Evolutionary conservation across 2,113 vertebrate species (phyloP), one percentile per base, ranked within the genome.

Genomic region (Sinocyclocheilus grahami): DNA sequence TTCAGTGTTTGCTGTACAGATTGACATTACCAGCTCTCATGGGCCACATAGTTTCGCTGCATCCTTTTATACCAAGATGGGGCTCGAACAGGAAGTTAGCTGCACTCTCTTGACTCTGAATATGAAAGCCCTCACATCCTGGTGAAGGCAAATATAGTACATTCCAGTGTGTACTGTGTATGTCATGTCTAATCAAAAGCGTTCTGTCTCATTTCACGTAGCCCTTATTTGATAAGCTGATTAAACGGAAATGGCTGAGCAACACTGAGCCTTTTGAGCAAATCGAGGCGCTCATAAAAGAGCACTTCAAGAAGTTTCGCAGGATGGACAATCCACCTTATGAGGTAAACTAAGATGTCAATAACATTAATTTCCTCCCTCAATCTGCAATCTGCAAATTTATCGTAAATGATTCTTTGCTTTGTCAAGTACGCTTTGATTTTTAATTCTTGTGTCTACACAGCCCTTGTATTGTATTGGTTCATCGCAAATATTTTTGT

Each of bases 201-300:
- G 46, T 79, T 74, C 30, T 83, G n/a, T 72, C 27, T 53, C 4
- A 18, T 20, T 16, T 78, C 0, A 27, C 22, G 1, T 90, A 97
- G 96, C 96, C 95, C 0, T 92, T 95, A 87, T 97, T 97, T 20
- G 94, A 93, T 79, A 97, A 96, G 6, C 93, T 98, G 90, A 96
- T 98, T 93, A 96, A 96, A 90, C 92, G 95, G 85, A 97, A 96
- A 88, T 98, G 97, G 97, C 90, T 98, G 87, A 95, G 78, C 82
- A 96, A 95, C 93, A 86, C 95, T 0, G 96, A 97, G n/a, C 92
- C 96, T 0, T 96, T 95, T n/a, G 96, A 98, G 3, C 86, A 96
- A 92, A 97, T 98, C 39, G 91, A 96, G 63, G 86, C 91, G 0
- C 87, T 94, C 1, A 88, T 97, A 87, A 95, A 93, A 37, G 94